Conservation (phyloP, 30 jellyfish, hydroid and myxozoan genomes). For the Hydractinia symbiolongicarpus region DNA sequence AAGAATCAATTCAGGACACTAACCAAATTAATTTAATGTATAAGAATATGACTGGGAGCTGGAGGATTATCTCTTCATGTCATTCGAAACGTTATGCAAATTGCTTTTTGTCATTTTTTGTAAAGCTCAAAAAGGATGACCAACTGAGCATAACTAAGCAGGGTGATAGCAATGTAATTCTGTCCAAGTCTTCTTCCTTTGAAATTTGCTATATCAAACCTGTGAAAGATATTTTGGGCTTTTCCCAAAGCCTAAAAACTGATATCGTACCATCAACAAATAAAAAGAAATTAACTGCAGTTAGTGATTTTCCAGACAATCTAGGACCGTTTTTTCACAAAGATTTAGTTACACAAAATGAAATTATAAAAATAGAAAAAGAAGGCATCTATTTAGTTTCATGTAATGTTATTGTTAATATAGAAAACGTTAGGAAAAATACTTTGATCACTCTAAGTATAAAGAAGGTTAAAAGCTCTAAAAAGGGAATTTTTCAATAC, state of each 20-base stretch:
- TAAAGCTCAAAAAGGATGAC: background rate
- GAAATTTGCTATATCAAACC: slow-evolving; percentile 9
- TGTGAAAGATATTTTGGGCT: background rate
- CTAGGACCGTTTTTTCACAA: too few relatives aligned
- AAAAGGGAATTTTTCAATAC: background rate
- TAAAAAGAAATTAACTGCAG: background rate
- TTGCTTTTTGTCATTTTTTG: slow-evolving; percentile 9
- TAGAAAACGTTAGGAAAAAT: background rate
- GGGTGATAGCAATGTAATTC: background rate
- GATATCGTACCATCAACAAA: background rate
- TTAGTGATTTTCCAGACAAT: too few relatives aligned
- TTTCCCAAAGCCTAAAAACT: background rate
- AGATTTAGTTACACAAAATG: too few relatives aligned
- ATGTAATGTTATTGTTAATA: background rate
- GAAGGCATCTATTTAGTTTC: background rate
- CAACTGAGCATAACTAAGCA: background rate
- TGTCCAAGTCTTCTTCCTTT: background rate
- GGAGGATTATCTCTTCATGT: background rate
- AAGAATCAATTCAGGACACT: background rate
- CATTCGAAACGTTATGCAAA: background rate
- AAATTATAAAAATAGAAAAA: background rate
- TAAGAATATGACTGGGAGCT: background rate
- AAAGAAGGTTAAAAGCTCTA: background rate
- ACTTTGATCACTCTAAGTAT: background rate
- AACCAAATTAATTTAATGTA: background rate